phyloP scores from a whole-genome alignment of 2,888 invertebrate species.

The Allacma fusca region DNA sequence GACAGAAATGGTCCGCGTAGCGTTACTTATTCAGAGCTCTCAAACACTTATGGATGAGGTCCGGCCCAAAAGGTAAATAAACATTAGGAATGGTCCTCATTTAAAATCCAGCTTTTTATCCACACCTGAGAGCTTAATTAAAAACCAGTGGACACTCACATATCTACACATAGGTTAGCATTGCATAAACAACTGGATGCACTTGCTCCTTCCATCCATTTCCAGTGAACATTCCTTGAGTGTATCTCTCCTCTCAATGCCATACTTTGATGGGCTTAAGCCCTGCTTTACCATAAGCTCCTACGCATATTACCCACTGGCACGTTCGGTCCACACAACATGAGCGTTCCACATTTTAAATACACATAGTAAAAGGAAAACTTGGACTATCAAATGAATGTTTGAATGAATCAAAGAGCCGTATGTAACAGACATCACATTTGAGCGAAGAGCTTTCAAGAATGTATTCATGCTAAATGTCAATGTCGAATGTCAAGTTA shows the following conservation, averaged over 20 bases:
- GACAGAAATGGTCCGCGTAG: neutral
- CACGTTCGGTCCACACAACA: too few species aligned
- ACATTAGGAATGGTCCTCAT: neutral
- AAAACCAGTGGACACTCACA: slow-evolving; percentile 7
- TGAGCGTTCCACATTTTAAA: neutral
- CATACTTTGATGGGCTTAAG: too few species aligned
- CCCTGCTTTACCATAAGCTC: too few species aligned
- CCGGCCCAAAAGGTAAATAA: slow-evolving; percentile 7
- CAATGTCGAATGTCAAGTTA: slow-evolving; percentile 32
- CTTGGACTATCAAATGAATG: neutral
- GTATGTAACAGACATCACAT: neutral
- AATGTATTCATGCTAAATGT: slow-evolving; percentile 7
- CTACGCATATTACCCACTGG: too few species aligned
- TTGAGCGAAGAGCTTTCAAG: too few species aligned
- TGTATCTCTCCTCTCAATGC: neutral
- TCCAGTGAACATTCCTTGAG: neutral
- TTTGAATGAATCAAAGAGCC: slow-evolving; percentile 1
- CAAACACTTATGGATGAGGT: neutral
- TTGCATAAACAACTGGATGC: slow-evolving; percentile 18
- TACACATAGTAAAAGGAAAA: neutral
- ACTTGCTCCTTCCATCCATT: slow-evolving; percentile 10
- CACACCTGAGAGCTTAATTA: slow-evolving; percentile 1
- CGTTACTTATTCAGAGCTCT: neutral
- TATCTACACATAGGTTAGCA: too few species aligned
- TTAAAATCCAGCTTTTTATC: neutral